These are phyloP conservation scores for Turdus rufiventris DNA, from an alignment of 2,113 vertebrate species.

Conservation along the genomic window DNA sequence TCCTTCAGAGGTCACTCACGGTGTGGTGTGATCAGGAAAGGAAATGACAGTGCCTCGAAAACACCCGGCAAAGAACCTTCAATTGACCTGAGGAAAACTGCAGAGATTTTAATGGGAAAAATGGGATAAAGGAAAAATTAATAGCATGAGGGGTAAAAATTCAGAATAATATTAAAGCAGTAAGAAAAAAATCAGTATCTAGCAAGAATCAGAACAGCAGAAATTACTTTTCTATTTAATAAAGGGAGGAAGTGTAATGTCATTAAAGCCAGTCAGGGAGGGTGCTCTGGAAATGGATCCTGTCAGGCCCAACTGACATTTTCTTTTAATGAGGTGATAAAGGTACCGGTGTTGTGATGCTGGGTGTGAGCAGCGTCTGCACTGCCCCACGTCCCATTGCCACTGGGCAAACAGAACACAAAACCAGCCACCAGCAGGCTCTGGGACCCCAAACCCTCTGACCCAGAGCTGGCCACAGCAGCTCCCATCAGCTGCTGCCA, in stretches of 20 bases:
- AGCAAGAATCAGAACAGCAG: neutral
- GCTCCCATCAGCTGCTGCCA: no score
- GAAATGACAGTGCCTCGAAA: neutral
- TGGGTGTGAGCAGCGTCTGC: neutral
- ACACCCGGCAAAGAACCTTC: neutral
- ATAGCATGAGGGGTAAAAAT: neutral
- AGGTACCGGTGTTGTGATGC: neutral
- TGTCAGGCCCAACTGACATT: neutral
- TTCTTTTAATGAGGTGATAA: conserved; percentile 16
- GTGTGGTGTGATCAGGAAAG: neutral
- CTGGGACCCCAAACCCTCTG: no score
- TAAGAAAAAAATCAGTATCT: neutral
- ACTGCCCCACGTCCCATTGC: neutral
- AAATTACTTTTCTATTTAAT: neutral
- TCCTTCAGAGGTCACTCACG: neutral
- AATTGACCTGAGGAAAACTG: neutral
- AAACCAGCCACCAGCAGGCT: no score
- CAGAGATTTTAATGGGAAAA: neutral
- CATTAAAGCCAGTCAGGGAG: neutral
- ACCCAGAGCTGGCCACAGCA: no score
- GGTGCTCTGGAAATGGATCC: neutral
- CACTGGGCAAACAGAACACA: neutral
- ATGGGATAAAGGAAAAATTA: neutral
- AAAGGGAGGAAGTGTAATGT: neutral
- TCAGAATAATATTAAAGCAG: neutral